phyloP scores from a whole-genome alignment of 2,888 invertebrate genomes.

The Ichneumon xanthorius region DNA sequence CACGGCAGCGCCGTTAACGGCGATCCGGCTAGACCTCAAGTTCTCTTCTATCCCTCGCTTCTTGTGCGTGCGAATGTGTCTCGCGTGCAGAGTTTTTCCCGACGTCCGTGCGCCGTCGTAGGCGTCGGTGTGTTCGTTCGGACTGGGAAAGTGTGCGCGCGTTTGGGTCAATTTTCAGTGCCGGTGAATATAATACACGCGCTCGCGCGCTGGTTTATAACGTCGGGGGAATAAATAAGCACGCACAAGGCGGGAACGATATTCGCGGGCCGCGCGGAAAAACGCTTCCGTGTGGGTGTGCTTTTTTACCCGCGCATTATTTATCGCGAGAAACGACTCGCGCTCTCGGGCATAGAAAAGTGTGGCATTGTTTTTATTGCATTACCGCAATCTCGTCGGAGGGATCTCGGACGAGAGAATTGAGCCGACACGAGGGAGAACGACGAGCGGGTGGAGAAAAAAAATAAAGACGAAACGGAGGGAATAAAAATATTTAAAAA shows the following conservation, averaged over 20 bases:
- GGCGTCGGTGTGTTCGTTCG: conserved; percentile 7
- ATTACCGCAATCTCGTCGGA: background rate
- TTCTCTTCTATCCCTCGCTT: conserved; percentile 22
- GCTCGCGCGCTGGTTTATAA: background rate
- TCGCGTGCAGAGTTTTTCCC: conserved; percentile 46
- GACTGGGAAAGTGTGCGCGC: conserved; percentile 1
- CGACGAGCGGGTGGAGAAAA: background rate
- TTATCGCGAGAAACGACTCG: conserved; percentile 1
- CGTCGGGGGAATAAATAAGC: background rate
- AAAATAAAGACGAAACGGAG: too few species aligned
- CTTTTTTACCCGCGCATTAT: background rate
- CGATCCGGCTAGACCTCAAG: conserved; percentile 1
- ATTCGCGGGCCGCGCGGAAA: conserved; percentile 4
- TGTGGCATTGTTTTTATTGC: background rate
- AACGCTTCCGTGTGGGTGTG: conserved; percentile 6
- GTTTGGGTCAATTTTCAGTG: conserved; percentile 30
- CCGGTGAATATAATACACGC: conserved; percentile 11
- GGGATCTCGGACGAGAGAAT: background rate
- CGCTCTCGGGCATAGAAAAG: background rate
- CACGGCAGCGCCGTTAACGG: conserved; percentile 33
- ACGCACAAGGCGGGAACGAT: background rate
- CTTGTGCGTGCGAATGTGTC: conserved; percentile 40
- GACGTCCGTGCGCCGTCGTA: conserved; percentile 2
- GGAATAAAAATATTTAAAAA: background rate
- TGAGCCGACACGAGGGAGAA: background rate